Evolutionary conservation across 1,140 invertebrate genomes (phyloP).

Genomic region (Helicoverpa armigera): DNA sequence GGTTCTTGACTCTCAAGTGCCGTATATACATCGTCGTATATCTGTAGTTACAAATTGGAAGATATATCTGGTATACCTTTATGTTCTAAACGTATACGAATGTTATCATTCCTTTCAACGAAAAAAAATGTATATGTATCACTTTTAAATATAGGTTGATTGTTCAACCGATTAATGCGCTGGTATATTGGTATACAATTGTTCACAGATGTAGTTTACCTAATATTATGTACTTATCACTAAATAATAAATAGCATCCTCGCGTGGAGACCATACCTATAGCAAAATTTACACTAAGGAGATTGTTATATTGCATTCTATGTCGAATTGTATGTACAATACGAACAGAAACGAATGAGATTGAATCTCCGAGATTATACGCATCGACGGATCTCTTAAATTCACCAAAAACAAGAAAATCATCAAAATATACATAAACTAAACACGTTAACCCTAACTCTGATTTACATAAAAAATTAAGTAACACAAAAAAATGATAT

Average conservation of each 20-base stretch:
- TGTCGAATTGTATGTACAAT: conserved; percentile 76
- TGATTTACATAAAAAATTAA: conserved; percentile 82
- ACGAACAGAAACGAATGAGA: conserved; percentile 73
- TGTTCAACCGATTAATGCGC: conserved; percentile 72
- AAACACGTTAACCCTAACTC: conserved; percentile 76
- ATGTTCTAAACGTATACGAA: conserved; percentile 83
- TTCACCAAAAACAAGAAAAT: conserved; percentile 65
- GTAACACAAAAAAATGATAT: conserved; percentile 80
- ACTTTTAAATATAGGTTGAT: conserved; percentile 80
- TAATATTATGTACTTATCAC: conserved; percentile 80
- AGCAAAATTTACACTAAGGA: conserved; percentile 84
- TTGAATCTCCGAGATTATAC: conserved; percentile 85
- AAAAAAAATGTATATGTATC: conserved; percentile 83
- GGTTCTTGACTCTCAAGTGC: conserved; percentile 78
- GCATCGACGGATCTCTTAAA: conserved; percentile 71
- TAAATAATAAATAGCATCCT: conserved; percentile 86
- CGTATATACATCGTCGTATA: conserved; percentile 85
- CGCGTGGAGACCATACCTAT: conserved; percentile 76
- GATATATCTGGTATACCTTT: conserved; percentile 75
- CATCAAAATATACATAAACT: conserved; percentile 85
- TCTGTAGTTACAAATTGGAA: conserved; percentile 81
- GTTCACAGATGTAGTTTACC: conserved; percentile 81
- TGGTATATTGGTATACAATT: conserved; percentile 83
- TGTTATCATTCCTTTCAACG: conserved; percentile 79
- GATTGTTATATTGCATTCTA: conserved; percentile 81